These are phyloP conservation scores for Anoplius nigerrimus DNA, from an alignment of 2,888 invertebrate genomes.

Conservation along the genomic window DNA sequence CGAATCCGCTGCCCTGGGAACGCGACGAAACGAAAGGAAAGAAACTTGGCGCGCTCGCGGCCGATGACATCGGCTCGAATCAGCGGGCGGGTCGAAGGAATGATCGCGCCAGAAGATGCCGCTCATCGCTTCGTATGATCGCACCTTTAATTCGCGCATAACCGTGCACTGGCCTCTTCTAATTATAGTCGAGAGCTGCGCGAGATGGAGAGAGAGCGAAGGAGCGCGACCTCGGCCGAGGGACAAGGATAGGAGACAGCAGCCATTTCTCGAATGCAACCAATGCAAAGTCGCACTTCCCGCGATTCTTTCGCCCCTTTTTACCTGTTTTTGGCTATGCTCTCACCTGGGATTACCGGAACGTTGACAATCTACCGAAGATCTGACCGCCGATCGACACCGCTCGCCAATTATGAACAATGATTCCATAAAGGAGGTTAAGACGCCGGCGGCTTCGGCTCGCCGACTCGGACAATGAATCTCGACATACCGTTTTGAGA, in stretches of 20 bases:
- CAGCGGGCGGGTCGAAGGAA: too few relatives aligned
- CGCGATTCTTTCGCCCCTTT: too few relatives aligned
- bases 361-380: too few relatives aligned
- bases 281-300: not conserved
- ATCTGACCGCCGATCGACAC: not conserved
- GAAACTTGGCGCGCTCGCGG: too few relatives aligned
- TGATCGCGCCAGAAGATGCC: too few relatives aligned
- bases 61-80: too few relatives aligned
- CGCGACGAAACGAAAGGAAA: conserved; percentile 16
- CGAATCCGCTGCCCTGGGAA: not conserved
- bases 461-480: not conserved
- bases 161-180: conserved; percentile 40
- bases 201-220: not conserved
- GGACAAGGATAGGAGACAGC: conserved; percentile 23
- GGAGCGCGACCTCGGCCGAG: not conserved
- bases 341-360: too few relatives aligned
- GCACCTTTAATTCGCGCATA: not conserved
- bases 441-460: not conserved
- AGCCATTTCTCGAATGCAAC: conserved; percentile 44
- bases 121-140: too few relatives aligned
- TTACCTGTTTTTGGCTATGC: too few relatives aligned
- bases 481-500: not conserved
- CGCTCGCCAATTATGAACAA: too few relatives aligned
- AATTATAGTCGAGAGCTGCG: conserved; percentile 46
- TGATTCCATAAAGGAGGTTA: too few relatives aligned